Evolutionary conservation across 2,113 vertebrate species (phyloP), one percentile per base, ranked within the genome.

Genomic region (Sclerurus mexicanus): DNA sequence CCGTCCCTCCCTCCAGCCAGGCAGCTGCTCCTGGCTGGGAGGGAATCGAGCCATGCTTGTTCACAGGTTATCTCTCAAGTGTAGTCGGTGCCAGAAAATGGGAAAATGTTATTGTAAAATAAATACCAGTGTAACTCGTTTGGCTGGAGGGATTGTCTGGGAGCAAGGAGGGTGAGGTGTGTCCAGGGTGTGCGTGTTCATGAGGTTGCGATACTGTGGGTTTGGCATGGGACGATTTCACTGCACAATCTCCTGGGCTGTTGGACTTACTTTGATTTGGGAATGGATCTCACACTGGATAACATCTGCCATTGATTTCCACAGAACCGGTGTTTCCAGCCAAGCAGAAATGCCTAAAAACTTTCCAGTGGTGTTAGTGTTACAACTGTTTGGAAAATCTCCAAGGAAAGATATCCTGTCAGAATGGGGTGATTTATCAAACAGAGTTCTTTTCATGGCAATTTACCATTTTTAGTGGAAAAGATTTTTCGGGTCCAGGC

Each of bases 251-350:
- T 91, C 79, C 56, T 21, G 37, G 47, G 60, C 52, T 67, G 35
- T 52, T 66, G 49, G 62, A 25, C 24, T 87, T 25, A 18, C 22
- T 40, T 68, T 0, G 0, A 1, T 82, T 85, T 47, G 31, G 42
- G 67, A 60, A n/a, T 67, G 39, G 62, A 52, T 84, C 89, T 88
- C 72, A 79, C 90, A 25, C 68, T 13, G 64, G 56, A 35, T 33
- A 75, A 88, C 95, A 93, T 90, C 93, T 96, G 92, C 76, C 75
- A 13, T 9, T 86, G 92, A 94, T 96, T 95, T 96, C 75, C 80
- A 86, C 44, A 74, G 56, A 71, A 19, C 68, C 44, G 79, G 24
- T 80, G 73, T 78, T 92, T 90, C 74, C 92, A 94, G 93, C 79
- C 80, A 46, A 90, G 64, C 90, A 93, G 59, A 94, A 95, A 88